A percentile compares a stretch with the other conserved stretches of the same genome.
Conservation (phyloP, 2,113 vertebrate species). For the Coracopsis vasa region DNA sequence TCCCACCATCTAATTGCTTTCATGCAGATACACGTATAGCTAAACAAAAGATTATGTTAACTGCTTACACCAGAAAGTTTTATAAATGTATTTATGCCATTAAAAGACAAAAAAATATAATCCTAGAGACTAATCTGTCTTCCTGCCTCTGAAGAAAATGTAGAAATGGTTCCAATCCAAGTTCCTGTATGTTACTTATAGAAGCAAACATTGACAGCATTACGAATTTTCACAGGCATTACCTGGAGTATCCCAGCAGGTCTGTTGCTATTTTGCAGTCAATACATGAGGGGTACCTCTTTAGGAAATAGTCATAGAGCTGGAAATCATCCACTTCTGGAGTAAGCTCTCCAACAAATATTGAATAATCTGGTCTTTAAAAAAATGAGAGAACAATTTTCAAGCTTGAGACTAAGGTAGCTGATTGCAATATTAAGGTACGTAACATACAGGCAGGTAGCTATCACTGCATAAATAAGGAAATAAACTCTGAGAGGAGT, state of each 20-base stretch:
- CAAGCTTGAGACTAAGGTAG: neutral
- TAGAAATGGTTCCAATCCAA: neutral
- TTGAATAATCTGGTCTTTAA: conserved; percentile 85
- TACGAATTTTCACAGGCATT: neutral
- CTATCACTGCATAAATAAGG: neutral
- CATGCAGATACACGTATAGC: too few relatives aligned
- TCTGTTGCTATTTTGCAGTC: conserved; percentile 92
- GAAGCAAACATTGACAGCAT: neutral
- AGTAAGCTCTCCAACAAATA: conserved; percentile 90
- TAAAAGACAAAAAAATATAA: neutral
- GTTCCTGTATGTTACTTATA: neutral
- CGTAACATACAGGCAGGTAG: neutral
- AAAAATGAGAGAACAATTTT: neutral
- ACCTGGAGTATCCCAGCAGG: conserved; percentile 89
- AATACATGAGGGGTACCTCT: conserved; percentile 88
- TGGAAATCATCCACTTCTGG: conserved; percentile 89
- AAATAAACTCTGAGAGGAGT: neutral
- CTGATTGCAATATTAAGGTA: neutral
- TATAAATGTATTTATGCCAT: neutral
- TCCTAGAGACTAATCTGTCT: neutral
- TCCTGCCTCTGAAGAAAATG: neutral
- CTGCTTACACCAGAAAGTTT: neutral
- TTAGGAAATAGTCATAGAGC: conserved; percentile 89
- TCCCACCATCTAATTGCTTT: neutral
- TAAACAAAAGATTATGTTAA: neutral